A percentile compares a stretch with the other conserved stretches of the same genome.
These are phyloP conservation scores for Cyrtonyx montezumae DNA, from an alignment of 2,113 vertebrate species.

Conservation along the genomic window DNA sequence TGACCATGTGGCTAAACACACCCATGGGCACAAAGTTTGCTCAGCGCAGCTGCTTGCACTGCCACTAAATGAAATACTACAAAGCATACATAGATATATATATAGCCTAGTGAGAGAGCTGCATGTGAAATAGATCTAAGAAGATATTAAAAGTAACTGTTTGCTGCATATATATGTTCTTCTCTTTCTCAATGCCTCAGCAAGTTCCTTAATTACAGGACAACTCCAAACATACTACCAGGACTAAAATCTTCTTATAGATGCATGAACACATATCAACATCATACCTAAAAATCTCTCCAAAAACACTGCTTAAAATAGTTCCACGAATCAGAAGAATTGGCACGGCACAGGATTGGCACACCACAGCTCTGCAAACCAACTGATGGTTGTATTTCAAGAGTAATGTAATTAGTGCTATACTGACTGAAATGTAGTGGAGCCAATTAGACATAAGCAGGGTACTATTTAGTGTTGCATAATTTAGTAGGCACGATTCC, in stretches of 20 bases:
- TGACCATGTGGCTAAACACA: not conserved
- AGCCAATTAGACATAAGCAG: not conserved
- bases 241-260: not conserved
- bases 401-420: not conserved
- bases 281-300: not conserved
- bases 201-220: not conserved
- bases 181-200: not conserved
- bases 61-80: not conserved
- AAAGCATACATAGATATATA: not conserved
- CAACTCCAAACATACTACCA: not conserved
- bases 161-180: not conserved
- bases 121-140: not conserved
- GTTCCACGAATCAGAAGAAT: not conserved
- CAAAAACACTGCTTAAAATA: not conserved
- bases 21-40: accelerated
- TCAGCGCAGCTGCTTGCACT: not conserved
- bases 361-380: not conserved
- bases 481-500: not conserved
- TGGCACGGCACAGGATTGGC: not conserved
- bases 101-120: not conserved
- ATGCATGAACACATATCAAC: not conserved
- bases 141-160: not conserved
- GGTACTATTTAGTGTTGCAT: not conserved
- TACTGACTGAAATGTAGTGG: not conserved
- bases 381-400: not conserved